Evolutionary conservation across 1,140 invertebrate genomes (phyloP), one percentile per base, ranked within the genome.

Genomic region (Octopus bimaculoides): DNA sequence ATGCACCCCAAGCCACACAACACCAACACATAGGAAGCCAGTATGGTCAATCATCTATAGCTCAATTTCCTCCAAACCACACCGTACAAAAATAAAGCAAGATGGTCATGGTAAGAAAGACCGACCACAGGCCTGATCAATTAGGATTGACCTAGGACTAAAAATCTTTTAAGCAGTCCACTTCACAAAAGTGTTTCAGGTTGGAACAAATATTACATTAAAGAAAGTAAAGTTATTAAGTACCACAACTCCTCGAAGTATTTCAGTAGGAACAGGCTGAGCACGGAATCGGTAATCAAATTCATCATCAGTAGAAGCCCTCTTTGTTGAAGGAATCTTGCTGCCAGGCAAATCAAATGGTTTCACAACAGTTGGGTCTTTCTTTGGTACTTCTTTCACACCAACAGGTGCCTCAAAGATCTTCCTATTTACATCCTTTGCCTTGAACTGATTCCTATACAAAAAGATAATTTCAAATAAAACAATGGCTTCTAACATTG

Each of bases 371-470:
- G 89, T 90, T 2, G 81, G 52, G 12, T 85, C 83, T 79, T 88
- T 89, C 10, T 75, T 69, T 2, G 83, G 56, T 0, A 87, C 84
- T 79, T 87, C 86, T 56, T 82, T 85, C 1, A 89, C 80, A 5
- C 87, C 87, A 5, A 77, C 66, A 14, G 73, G 81, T 6, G 86
- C 81, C 5, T 86, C 77, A 55, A 90, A 84, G 20, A 90, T 88
- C 79, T 84, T 86, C 26, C 81, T 80, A 77, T 90, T 88, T 14
- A 90, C 81, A 61, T 85, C 85, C 10, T 86, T 81, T n/a, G 89
- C 88, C 81, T 88, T 88, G 69, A 90, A 89, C 79, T 89, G 86
- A 73, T 87, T 77, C 79, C 87, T 90, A 66, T n/a, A 14, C 74
- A 73, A 82, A 79, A 4, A 55, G 54, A 52, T 20, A 75, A 75